These are phyloP conservation scores for Cladopsammia gracilis DNA, from an alignment of 64 coral and sea anemone genomes.

Conservation along the genomic window DNA sequence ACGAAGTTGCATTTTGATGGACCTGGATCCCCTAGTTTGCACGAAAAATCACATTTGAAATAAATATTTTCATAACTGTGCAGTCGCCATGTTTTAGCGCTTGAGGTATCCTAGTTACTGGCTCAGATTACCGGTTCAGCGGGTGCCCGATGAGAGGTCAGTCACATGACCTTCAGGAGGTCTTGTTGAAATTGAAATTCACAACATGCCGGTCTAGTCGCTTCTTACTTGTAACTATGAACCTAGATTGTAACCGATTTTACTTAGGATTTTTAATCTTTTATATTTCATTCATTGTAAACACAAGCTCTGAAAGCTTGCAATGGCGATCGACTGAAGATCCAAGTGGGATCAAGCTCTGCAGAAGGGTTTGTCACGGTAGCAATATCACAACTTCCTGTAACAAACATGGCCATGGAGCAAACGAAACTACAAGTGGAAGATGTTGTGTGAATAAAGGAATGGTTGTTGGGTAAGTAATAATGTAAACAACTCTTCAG, in stretches of 20 bases:
- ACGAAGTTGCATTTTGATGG: conserved; percentile 90
- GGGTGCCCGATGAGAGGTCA: neutral
- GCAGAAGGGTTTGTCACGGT: neutral
- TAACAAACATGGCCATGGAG: neutral
- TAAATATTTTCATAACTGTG: neutral
- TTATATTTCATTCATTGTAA: neutral
- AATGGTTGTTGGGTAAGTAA: conserved; percentile 7
- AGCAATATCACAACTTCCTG: neutral
- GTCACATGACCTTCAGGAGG: neutral
- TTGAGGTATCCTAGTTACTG: conserved; percentile 71
- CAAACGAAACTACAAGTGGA: conserved; percentile 9
- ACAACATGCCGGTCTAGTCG: too few species aligned
- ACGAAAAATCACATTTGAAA: neutral
- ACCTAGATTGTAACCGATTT: neutral
- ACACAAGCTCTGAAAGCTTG: conserved; percentile 3
- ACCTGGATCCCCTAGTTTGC: neutral
- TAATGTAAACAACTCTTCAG: neutral
- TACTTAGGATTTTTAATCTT: neutral
- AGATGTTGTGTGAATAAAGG: conserved; percentile 26
- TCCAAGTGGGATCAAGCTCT: neutral
- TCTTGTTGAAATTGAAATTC: neutral
- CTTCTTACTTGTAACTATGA: neutral
- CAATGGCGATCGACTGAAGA: neutral
- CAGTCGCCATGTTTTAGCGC: conserved; percentile 68
- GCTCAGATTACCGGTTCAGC: neutral